phyloP scores from a whole-genome alignment of 2,797 vertebrate species.

The Enteromius treurensis region DNA sequence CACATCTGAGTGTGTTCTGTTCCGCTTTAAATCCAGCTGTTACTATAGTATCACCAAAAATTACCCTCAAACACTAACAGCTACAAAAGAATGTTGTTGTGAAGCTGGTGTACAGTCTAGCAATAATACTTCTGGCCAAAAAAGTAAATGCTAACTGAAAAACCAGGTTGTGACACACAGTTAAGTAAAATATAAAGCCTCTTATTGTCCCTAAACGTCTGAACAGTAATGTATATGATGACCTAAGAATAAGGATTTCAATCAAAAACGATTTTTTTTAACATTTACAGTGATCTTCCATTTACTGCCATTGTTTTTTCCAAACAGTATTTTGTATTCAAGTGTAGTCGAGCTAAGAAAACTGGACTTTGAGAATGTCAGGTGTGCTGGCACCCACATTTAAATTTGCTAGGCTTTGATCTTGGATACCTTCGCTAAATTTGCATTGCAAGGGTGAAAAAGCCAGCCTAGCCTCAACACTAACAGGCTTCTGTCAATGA shows the following conservation, averaged over 20 bases:
- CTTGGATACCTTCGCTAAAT: background rate
- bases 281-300: background rate
- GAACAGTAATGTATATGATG: background rate
- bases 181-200: background rate
- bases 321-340: background rate
- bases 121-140: background rate
- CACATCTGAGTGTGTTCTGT: background rate
- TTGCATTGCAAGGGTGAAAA: constrained; percentile 9
- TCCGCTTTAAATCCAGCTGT: background rate
- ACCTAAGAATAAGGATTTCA: background rate
- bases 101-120: background rate
- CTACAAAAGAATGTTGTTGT: background rate
- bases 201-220: background rate
- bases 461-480: background rate
- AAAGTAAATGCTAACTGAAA: background rate
- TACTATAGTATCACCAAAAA: background rate
- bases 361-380: background rate
- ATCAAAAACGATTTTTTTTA: background rate
- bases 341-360: background rate
- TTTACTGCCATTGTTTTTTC: background rate
- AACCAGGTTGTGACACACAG: background rate
- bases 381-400: background rate
- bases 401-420: background rate
- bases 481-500: constrained; percentile 25
- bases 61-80: constrained; percentile 2